phyloP scores from a whole-genome alignment of 2,797 vertebrate species.

The Heliangelus exortis region DNA sequence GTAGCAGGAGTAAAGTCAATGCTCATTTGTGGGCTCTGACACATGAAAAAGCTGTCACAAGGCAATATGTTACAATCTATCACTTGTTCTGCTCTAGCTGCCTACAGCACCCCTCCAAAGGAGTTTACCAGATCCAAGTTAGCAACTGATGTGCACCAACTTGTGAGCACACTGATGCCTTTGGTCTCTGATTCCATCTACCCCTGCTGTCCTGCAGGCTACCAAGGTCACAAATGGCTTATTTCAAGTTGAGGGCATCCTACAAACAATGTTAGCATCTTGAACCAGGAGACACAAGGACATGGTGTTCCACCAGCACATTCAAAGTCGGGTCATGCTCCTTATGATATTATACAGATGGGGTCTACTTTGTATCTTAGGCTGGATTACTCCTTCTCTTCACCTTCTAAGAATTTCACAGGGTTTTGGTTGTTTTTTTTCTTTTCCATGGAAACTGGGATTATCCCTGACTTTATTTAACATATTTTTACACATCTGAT shows the following conservation, averaged over 20 bases:
- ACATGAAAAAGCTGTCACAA: not conserved
- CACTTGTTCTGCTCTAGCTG: not conserved
- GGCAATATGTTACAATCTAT: not conserved
- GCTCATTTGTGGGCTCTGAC: not conserved
- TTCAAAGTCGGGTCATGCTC: not conserved
- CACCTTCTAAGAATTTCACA: not conserved
- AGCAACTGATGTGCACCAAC: not conserved
- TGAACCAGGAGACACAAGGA: not conserved
- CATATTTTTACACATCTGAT: constrained; percentile 10
- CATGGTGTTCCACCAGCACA: not conserved
- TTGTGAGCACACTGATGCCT: not conserved
- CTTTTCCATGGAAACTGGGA: not conserved
- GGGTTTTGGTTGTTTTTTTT: not conserved
- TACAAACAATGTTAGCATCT: not conserved
- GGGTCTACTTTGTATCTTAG: not conserved
- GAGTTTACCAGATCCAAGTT: not conserved
- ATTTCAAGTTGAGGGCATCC: not conserved
- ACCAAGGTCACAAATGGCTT: accelerated
- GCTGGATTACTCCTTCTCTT: not conserved
- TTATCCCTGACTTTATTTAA: not conserved
- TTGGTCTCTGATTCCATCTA: not conserved
- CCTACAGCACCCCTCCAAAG: not conserved
- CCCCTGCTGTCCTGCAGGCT: not conserved
- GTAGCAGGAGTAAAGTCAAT: not conserved
- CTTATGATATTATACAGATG: not conserved